Base-by-base conservation (phyloP, 1,140 invertebrate species). In the Drosophila kikkawai region DNA sequence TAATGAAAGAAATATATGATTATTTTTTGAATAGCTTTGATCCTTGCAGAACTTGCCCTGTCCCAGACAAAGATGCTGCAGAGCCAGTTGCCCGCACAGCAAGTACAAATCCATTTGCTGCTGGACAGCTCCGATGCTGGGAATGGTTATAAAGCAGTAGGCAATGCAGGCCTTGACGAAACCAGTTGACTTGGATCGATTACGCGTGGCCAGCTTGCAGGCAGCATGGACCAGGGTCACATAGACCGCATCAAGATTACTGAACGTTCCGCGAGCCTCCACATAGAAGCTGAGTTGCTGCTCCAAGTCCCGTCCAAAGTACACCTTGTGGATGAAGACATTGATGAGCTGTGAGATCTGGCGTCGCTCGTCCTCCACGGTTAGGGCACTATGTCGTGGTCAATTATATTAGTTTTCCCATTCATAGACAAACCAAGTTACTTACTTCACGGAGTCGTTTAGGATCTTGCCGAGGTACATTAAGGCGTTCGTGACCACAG, bases 91-190 rank as follows among this genome's bases (percentile, higher is more conserved):
- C 34, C 97, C 97, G 15, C 96, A 96, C 7, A 98, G 93, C 51
- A 99, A 93, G 94, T 98, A 98, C 17, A 99, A 94, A 81, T 97
- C 95, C 60, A 99, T 94, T 82, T 97, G 95, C 26, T 94, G 94
- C 67, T 96, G 94, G 8, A 96, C 94, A 70, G 96, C 96, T 69
- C 95, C 94, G 79, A 99, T 95, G 7, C 98, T 99, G 26, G 98
- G 98, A 93, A 99, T 97, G 2, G 98, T 99, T 41, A 99, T 98
- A 92, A 96, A 99, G 93, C 96, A 96, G 93, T 98, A 99, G 1
- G 98, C 98, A 56, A 97, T 96, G 94, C 98, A 99, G n/a, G 98
- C 98, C 80, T 97, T 95, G 32, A 98, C 96, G 94, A 98, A 98
- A 65, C 97, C 95, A 37, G 60, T 75, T 7, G 80, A 80, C 37